phyloP scores from a whole-genome alignment of 2,113 vertebrate genomes.

The Muscicapa adusta region DNA sequence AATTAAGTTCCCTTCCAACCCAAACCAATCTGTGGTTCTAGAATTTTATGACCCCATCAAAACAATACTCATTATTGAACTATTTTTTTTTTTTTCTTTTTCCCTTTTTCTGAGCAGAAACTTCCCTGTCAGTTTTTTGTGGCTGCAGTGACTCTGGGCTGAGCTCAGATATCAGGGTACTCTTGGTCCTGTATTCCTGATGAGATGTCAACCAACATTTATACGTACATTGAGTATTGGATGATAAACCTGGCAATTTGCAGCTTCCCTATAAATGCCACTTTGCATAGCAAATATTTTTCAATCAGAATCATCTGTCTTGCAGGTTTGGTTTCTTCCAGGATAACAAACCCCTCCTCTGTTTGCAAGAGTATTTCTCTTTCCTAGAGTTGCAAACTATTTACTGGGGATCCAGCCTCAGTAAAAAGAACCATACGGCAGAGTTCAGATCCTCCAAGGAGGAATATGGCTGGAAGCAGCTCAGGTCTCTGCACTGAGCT shows the following conservation, averaged over 20 bases:
- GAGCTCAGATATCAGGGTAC: not conserved
- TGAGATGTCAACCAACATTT: not conserved
- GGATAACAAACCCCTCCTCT: not conserved
- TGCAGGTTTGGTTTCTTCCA: not conserved
- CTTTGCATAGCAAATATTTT: not conserved
- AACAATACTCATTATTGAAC: not conserved
- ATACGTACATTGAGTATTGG: not conserved
- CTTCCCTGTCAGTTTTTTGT: not conserved
- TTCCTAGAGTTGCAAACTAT: not conserved
- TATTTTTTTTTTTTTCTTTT: not conserved
- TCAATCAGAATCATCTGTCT: not conserved
- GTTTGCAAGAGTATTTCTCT: not conserved
- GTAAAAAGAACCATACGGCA: not conserved
- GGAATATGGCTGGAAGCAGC: constrained; percentile 12
- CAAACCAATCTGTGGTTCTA: not conserved
- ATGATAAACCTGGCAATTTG: not conserved
- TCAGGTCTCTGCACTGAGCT: constrained; percentile 24
- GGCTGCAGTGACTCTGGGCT: not conserved
- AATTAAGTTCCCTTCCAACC: not conserved
- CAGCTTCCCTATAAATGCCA: not conserved
- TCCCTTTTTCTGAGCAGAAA: not conserved
- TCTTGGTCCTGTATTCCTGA: not conserved
- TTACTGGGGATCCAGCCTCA: not conserved
- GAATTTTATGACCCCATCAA: not conserved
- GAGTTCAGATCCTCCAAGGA: not conserved